Percentiles rank a stretch among this genome's conserved stretches.
Conservation (phyloP, 2,888 invertebrate genomes). For the Brachycybe producta region DNA sequence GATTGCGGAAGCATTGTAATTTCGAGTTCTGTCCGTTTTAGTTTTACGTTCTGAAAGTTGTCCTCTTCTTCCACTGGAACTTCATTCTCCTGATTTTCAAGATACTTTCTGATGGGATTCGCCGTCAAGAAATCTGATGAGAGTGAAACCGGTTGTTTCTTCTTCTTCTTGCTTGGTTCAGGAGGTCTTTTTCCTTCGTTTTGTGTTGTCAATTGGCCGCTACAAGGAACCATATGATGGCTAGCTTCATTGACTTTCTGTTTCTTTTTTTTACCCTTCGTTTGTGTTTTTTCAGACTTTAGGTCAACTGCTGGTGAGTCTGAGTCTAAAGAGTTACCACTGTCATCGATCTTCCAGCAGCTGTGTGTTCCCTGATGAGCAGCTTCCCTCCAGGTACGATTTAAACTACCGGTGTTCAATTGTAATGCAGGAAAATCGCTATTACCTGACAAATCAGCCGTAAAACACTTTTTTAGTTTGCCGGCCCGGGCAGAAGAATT, state of each 20-base stretch:
- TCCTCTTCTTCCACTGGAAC: background rate
- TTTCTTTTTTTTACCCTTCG: background rate
- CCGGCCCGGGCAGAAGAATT: no score
- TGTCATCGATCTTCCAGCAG: background rate
- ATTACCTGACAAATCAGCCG: background rate
- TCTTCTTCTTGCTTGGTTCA: background rate
- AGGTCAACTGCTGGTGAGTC: background rate
- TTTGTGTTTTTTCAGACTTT: background rate
- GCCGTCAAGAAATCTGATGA: background rate
- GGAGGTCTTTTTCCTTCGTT: background rate
- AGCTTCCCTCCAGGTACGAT: background rate
- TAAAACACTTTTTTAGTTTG: no score
- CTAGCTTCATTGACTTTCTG: background rate
- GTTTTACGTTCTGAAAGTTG: background rate
- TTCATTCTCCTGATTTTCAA: background rate
- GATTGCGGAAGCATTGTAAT: no score
- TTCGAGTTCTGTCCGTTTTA: background rate
- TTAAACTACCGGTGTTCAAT: no score
- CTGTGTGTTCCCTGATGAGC: background rate
- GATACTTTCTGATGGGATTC: background rate
- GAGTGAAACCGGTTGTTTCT: background rate
- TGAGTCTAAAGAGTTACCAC: background rate
- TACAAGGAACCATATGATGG: background rate
- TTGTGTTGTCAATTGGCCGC: background rate
- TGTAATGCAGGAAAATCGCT: slow-evolving; percentile 1